Base-by-base conservation (phyloP, 2,113 vertebrate species). In the Lynx canadensis region DNA sequence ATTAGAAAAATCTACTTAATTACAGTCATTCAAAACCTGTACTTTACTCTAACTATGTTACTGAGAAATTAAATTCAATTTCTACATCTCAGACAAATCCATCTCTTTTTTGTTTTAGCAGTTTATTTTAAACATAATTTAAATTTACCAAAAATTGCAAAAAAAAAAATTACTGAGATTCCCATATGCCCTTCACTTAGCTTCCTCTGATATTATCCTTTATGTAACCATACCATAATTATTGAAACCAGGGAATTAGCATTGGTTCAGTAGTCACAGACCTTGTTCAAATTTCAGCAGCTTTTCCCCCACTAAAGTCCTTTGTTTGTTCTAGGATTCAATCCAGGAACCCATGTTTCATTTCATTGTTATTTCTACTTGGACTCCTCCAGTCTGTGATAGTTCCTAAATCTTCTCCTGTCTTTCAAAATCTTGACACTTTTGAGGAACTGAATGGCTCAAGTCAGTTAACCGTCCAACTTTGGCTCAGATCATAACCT, bases 11-110 rank as follows among this genome's bases (percentile, higher is more conserved):
- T 78, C 63, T 50, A n/a, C 7, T 65, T 89, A 69, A 66, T 41
- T 80, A 71, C 41, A 76, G 12, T 25, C 2, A 63, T 93, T 82
- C 41, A 79, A 89, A 73, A 16, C 73, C 3, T 83, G 80, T 73
- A 1, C 21, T 73, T 41, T 68, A n/a, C 7, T 92, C 11, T 83
- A 66, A 68, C 1, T 31, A 14, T 41, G 33, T 19, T 93, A 3
- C 50, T 57, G 69, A 94, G 78, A 13, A 90, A 50, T 73, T 29
- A 78, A 88, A 89, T 90, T 95, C 36, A 92, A 65, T 31, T 93
- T 82, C 89, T 3, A 79, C 66, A 36, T 74, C 14, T 65, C 12
- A 48, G 23, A 50, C 15, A 93, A 41, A 89, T 83, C 73, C 5
- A 45, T 93, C 8, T 90, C 3, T 79, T 41, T 65, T 91, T 71